phyloP scores from a whole-genome alignment of 2,797 vertebrate species.

The Crenichthys baileyi region DNA sequence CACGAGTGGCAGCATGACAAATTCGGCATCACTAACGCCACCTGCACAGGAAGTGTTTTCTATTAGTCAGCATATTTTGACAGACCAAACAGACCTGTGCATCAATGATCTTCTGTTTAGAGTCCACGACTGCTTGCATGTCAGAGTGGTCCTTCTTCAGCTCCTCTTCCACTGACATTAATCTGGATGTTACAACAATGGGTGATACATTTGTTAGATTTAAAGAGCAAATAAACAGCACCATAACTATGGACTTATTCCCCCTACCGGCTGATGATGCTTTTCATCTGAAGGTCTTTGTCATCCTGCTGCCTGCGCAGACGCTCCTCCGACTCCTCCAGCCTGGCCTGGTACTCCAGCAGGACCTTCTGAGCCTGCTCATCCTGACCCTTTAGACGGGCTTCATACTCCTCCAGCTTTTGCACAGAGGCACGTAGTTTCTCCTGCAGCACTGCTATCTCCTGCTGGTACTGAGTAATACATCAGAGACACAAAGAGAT shows the following conservation, averaged over 20 bases:
- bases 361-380: conserved; percentile 95
- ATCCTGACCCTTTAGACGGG: conserved; percentile 93
- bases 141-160: conserved; percentile 97
- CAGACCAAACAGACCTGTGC: conserved; percentile 88
- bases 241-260: too few species aligned
- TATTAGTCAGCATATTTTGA: neutral
- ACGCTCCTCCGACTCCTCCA: conserved; percentile 96
- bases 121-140: conserved; percentile 98
- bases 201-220: neutral
- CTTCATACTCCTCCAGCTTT: conserved; percentile 96
- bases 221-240: neutral
- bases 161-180: conserved; percentile 99
- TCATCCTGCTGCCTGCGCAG: conserved; percentile 94
- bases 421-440: conserved; percentile 92
- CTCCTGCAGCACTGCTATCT: conserved; percentile 93
- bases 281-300: conserved; percentile 99
- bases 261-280: conserved; percentile 94
- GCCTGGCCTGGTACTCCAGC: conserved; percentile 95
- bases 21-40: neutral
- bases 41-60: neutral
- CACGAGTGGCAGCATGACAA: conserved; percentile 4
- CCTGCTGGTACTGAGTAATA: conserved; percentile 88
- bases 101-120: conserved; percentile 98
- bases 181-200: conserved; percentile 71
- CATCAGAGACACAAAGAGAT: conserved; percentile 3